phyloP scores from a whole-genome alignment of 2,113 vertebrate species.

The Chaetura pelagica region DNA sequence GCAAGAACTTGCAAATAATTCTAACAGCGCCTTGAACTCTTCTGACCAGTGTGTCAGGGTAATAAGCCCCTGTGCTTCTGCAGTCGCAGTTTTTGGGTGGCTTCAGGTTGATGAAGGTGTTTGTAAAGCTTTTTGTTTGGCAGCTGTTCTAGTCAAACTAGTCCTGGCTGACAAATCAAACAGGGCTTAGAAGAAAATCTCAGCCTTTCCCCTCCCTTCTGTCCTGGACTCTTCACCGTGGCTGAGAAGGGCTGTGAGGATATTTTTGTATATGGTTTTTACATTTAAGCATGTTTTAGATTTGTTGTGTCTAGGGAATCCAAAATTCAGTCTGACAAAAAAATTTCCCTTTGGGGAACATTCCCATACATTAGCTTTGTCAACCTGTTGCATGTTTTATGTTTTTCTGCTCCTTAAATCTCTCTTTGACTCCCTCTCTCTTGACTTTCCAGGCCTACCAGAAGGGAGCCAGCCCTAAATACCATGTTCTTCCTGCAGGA shows the following conservation, averaged over 20 bases:
- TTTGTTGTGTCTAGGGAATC: background rate
- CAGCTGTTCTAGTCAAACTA: background rate
- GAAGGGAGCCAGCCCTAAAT: conserved; percentile 81
- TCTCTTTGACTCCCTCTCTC: background rate
- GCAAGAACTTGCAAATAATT: background rate
- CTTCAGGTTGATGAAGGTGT: background rate
- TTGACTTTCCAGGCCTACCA: conserved; percentile 72
- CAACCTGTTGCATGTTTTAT: background rate
- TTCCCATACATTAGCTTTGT: background rate
- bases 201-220: background rate
- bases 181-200: background rate
- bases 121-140: background rate
- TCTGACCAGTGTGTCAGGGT: background rate
- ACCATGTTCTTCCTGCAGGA: conserved; percentile 85
- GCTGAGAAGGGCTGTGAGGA: background rate
- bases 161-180: background rate
- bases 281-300: background rate
- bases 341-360: background rate
- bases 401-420: background rate
- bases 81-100: background rate
- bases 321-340: background rate
- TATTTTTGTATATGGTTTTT: background rate
- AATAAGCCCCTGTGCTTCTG: background rate
- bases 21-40: background rate
- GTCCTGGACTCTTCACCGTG: background rate